These are phyloP conservation scores for Channallabes apus DNA, from an alignment of 2,797 vertebrate genomes.

Conservation along the genomic window DNA sequence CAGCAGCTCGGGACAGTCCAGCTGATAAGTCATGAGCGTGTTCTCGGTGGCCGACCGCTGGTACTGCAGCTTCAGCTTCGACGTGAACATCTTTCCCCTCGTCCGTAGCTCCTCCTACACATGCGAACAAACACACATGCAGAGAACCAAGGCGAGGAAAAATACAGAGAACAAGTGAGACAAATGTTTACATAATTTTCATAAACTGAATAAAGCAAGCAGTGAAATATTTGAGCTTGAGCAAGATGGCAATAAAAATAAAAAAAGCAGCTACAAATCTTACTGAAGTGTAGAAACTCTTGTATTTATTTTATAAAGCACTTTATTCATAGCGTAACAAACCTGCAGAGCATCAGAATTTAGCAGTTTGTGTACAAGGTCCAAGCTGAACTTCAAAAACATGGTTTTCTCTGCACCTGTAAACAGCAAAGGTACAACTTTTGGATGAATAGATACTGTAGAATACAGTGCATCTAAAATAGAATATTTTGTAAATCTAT, in stretches of 20 bases:
- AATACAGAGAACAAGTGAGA: background rate
- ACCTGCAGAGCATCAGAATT: conserved; percentile 81
- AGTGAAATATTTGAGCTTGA: background rate
- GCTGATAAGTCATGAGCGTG: conserved; percentile 72
- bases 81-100: conserved; percentile 79
- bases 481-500: background rate
- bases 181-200: background rate
- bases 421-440: background rate
- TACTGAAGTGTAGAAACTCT: background rate
- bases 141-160: background rate
- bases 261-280: background rate
- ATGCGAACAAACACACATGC: background rate
- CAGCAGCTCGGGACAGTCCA: conserved; percentile 78
- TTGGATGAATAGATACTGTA: too few relatives aligned
- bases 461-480: too few relatives aligned
- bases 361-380: conserved; percentile 84
- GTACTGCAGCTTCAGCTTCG: conserved; percentile 84
- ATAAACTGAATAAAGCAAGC: background rate
- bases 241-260: background rate
- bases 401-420: conserved; percentile 86
- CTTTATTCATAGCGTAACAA: conserved; percentile 27
- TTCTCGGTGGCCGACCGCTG: conserved; percentile 87
- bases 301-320: background rate
- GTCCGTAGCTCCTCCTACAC: conserved; percentile 50
- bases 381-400: conserved; percentile 86